Base-by-base conservation (phyloP, 2,113 vertebrate species). In the Sebastes schlegelii region DNA sequence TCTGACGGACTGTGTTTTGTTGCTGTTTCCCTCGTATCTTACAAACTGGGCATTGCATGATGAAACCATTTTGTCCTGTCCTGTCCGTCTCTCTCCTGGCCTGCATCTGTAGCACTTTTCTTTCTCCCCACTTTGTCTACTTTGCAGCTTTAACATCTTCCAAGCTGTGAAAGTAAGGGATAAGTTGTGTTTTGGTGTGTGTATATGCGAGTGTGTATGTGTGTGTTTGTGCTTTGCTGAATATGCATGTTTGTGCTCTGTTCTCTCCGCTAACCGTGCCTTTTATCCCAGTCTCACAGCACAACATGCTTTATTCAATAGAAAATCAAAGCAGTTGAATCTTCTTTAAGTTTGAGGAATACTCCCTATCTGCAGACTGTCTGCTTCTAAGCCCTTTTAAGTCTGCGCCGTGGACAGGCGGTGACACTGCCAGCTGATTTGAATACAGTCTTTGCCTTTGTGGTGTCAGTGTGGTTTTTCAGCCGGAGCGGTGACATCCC, bases 371-470 rank as follows among this genome's bases (percentile, higher is more conserved):
- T 83, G 71, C 66, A 48, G 45, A 64, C 68, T 45, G 65, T 79
- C 77, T 82, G 65, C 62, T 75, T 65, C 80, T 74, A 34, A 82
- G 62, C 64, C 61, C 71, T 63, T 86, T 74, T 64, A 84, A 84
- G 82, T 60, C 57, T 46, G 43, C 8, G 1, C 58, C 13, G 60
- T 68, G 74, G 74, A 86, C 80, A 69, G 68, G 45, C 60, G 2
- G 34, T 57, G 89, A 76, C 80, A 82, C 77, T 55, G 61, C 51
- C 61, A 26, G 60, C 84, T 78, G 75, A 91, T 86, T 70, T 76
- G 72, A 90, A 91, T 87, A 73, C 77, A 76, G 77, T 48, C 79
- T 80, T 66, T 82, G 76, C 77, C 57, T 88, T 87, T 83, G 74
- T 89, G 82, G 55, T 84, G 84, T 88, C 88, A 72, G 45, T 54